phyloP scores from a whole-genome alignment of 2,113 vertebrate species.

The Cyanoderma ruficeps region DNA sequence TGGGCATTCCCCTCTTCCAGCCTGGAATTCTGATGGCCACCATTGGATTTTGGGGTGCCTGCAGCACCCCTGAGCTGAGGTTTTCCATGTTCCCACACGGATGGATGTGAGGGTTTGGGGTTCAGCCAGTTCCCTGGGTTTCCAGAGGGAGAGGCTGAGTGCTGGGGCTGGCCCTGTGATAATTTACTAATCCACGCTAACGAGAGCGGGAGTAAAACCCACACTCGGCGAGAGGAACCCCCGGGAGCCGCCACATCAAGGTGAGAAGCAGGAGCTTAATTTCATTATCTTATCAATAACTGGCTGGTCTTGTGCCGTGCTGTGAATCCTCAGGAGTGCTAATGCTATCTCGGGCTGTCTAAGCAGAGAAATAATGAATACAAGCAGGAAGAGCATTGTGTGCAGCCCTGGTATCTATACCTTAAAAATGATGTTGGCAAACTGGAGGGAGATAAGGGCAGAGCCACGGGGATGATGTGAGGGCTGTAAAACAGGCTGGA shows the following conservation, averaged over 20 bases:
- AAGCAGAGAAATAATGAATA: constrained; percentile 38
- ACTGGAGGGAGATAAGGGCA: constrained; percentile 32
- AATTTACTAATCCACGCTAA: not conserved
- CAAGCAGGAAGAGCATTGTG: constrained; percentile 1
- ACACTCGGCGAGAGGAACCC: not conserved
- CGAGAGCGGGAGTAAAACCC: not conserved
- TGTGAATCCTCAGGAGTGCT: not conserved
- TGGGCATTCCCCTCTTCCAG: not conserved
- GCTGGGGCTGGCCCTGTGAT: not conserved
- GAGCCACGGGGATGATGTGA: not conserved
- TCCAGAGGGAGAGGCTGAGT: accelerated
- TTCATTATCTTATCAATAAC: constrained; percentile 62
- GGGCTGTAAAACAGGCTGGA: not conserved
- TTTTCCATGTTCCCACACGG: accelerated
- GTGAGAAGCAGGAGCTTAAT: constrained; percentile 53
- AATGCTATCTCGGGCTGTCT: constrained; percentile 35
- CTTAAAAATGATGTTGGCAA: constrained; percentile 48
- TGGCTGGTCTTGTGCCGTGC: not conserved
- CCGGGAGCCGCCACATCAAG: not conserved
- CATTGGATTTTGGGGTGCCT: not conserved
- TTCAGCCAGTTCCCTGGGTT: not conserved
- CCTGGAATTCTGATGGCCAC: accelerated
- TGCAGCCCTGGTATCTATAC: constrained; percentile 3
- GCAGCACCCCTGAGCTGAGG: not conserved
- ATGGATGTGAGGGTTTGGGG: not conserved